Evolutionary conservation across 1,140 invertebrate genomes (phyloP), one percentile per base, ranked within the genome.

Genomic region (Hyphantria cunea): DNA sequence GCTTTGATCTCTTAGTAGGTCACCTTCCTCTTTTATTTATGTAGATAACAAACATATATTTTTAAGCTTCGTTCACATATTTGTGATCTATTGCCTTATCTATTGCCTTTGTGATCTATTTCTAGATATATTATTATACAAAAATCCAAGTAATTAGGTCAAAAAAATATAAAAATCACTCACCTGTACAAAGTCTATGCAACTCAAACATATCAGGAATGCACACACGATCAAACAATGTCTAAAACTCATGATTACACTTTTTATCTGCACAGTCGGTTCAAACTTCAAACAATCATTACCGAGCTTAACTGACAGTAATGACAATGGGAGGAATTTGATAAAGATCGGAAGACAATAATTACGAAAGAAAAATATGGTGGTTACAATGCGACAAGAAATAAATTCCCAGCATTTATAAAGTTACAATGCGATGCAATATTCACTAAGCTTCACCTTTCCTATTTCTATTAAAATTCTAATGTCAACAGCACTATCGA

Each of bases 161-260:
- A n/a, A n/a, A 25, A 25, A 25, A 25, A 25, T 44, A 15, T 9
- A 56, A 58, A 34, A 6, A 10, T 14, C 41, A 55, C 75, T 72
- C 39, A 80, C 75, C 80, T 78, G 62, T n/a, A 61, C 51, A 10
- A 42, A 39, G 13, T 59, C 67, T 9, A 52, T 44, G 12, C 61
- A 68, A 37, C 65, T 67, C 9, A 76, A 50, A 41, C 66, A 74
- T 44, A 61, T 50, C 17, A 77, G 37, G 7, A 63, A 64, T 48
- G 68, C 74, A 68, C 64, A 76, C 71, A 76, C 66, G 45, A 65
- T 64, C 48, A 76, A 72, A 68, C 76, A 62, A 52, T 64, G 58
- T 49, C 63, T 64, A 49, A 41, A 60, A 72, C 68, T 64, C 78
- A 82, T 82, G 60, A 56, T 66, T 63, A 65, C 70, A 76, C 66